Evolutionary conservation across 2,888 invertebrate genomes (phyloP).

Genomic region (Ectemnius cavifrons): DNA sequence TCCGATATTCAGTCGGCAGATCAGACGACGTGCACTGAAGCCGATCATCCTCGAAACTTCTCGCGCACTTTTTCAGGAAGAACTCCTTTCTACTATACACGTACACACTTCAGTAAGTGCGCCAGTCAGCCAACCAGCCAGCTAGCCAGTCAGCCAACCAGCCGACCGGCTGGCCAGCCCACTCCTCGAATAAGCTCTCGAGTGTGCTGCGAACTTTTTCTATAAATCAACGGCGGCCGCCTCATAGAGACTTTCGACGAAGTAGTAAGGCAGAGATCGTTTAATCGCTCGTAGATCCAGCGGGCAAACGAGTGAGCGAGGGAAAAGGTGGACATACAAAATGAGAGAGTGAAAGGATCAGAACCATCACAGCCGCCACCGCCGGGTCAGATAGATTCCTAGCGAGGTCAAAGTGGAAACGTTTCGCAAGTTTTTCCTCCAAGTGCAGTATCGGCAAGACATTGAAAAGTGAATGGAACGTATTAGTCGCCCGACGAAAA

Average conservation of each 20-base stretch:
- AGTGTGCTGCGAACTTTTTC: constrained; percentile 53
- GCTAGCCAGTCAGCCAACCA: too few species aligned
- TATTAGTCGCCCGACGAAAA: background rate
- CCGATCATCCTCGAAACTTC: constrained; percentile 32
- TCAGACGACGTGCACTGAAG: constrained; percentile 28
- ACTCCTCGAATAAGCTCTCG: constrained; percentile 50
- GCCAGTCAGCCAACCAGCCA: background rate
- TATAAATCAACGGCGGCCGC: constrained; percentile 53
- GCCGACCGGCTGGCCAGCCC: too few species aligned
- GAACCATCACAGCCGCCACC: background rate
- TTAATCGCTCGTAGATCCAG: constrained; percentile 45
- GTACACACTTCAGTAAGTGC: constrained; percentile 1
- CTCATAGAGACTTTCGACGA: constrained; percentile 33
- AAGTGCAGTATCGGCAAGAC: background rate
- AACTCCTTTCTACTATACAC: constrained; percentile 21
- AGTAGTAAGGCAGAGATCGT: constrained; percentile 52
- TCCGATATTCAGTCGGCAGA: constrained; percentile 24
- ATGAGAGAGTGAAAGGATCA: background rate
- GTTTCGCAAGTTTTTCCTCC: constrained; percentile 18
- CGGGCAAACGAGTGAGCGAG: too few species aligned
- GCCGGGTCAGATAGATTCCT: background rate
- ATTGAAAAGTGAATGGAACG: background rate
- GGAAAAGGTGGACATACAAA: too few species aligned
- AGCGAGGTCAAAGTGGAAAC: background rate
- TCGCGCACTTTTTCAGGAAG: constrained; percentile 28